Evolutionary conservation across 2,113 vertebrate genomes (phyloP).

Genomic region (Colius striatus): DNA sequence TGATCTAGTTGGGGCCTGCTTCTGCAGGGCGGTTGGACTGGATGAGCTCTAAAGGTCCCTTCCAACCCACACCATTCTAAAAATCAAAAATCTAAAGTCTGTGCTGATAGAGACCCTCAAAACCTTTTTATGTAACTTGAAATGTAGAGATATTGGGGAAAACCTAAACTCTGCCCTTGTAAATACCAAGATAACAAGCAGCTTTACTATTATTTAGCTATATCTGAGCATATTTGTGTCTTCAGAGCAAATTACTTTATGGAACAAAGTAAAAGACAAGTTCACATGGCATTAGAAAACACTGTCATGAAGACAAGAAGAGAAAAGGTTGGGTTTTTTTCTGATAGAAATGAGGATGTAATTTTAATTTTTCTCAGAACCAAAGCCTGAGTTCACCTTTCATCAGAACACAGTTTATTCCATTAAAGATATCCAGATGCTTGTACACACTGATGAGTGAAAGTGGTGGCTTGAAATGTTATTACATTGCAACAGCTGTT

Average conservation of each 20-base stretch:
- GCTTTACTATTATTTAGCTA: not conserved
- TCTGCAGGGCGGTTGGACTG: no score
- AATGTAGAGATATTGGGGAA: not conserved
- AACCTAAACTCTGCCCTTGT: not conserved
- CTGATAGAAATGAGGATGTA: not conserved
- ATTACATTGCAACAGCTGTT: not conserved
- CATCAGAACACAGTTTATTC: not conserved
- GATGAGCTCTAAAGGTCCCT: no score
- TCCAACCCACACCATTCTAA: no score
- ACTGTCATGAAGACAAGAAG: not conserved
- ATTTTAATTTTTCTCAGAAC: not conserved
- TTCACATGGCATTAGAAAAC: not conserved
- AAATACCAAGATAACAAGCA: not conserved
- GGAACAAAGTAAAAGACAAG: not conserved
- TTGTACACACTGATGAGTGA: not conserved
- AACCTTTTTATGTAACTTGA: accelerated
- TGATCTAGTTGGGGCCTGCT: no score
- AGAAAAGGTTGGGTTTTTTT: not conserved
- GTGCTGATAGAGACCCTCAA: not conserved
- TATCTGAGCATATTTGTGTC: not conserved
- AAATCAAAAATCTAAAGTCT: no score
- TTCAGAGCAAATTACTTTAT: not conserved
- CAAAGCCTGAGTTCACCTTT: not conserved
- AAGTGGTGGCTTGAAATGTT: not conserved
- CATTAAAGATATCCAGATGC: not conserved